Evolutionary conservation across 2,113 vertebrate genomes (phyloP), one percentile per base, ranked within the genome.

Genomic region (Echinops telfairi): DNA sequence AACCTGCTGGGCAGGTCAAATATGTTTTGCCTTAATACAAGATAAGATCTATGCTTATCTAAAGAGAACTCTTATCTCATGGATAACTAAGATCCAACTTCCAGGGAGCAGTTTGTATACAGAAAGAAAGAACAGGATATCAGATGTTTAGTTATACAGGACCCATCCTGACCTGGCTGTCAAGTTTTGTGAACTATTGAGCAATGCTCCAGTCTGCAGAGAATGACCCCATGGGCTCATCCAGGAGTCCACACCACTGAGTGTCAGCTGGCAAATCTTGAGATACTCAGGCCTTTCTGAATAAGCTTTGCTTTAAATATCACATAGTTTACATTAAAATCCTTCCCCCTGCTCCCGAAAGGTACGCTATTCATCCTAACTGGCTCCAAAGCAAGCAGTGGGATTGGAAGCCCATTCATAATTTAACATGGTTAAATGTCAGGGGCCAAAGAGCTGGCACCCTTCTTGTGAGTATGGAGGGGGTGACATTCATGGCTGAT

Each of bases 371-470:
- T 98, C 97, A 98, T 98, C 89, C 92, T 97, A 96, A 92, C 85
- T 90, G 90, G 94, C 97, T 98, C 78, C 94, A 95, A 98, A 97
- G 98, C 97, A 98, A 98, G 97, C 93, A 96, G 94, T 93, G 90
- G 97, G 96, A 98, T 97, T 96, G 96, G 97, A 97, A 97, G 85
- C 95, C 97, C 97, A 98, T 98, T 98, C 97, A 98, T 98, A 98
- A 98, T 98, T 98, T 97, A 98, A 83, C 95, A 93, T 97, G 85
- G 98, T 98, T 97, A 98, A 98, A 98, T 98, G 98, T 97, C 97
- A 98, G 95, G 90, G 97, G 97, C 96, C 22, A 1, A 89, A 94
- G 82, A 94, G 94, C 96, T 92, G 97, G 93, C 92, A 97, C 95
- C 96, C 94, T 92, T 27, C 90, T 25, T 0, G 64, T 83, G 94